Base-by-base conservation (phyloP, 2,113 vertebrate species). In the Tympanuchus pallidicinctus region DNA sequence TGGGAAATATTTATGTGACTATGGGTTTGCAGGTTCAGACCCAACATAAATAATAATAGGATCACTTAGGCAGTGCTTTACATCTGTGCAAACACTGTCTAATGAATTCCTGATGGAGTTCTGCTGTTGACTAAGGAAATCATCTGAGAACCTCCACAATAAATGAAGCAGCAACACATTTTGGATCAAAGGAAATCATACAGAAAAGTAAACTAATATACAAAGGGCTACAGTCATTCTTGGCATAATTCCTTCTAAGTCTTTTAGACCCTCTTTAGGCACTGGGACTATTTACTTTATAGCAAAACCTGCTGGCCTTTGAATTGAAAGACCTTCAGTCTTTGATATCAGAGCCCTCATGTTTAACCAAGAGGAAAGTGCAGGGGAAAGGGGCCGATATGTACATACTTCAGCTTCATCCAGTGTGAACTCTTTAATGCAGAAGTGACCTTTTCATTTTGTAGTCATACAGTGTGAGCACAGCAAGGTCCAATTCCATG, bases 51-150 rank as follows among this genome's bases (percentile, higher is more conserved):
- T 95, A 91, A 92, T 80, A 92, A 94, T 88, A 63, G 75, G 65
- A 92, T 95, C 89, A 75, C 79, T 94, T 90, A 92, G 79, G 73
- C 57, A 72, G 76, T 86, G 88, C n/a, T 94, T 96, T 94, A 94
- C 95, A 94, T 94, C 94, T 96, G 94, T 94, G 67, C 85, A 94
- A 97, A 95, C 69, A 95, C n/a, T 48, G 22, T 52, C 79, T 96
- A 91, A 95, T 94, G 82, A 97, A 96, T 94, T 97, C 79, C 88
- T 97, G 82, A 90, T 81, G 88, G 91, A 90, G 76, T 91, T 94
- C 79, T 94, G 57, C 47, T 94, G 85, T 92, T 97, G 91, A 96
- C 94, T 86, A 52, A 93, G 69, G 86, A 91, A 92, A 86, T 83
- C 69, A 78, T 89, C 76, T 90, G 80, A 94, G 82, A 92, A 93